A percentile compares a stretch with the other conserved stretches of the same genome.
phyloP scores from a whole-genome alignment of 30 jellyfish, hydroid and myxozoan genomes.

The Pelagia noctiluca region DNA sequence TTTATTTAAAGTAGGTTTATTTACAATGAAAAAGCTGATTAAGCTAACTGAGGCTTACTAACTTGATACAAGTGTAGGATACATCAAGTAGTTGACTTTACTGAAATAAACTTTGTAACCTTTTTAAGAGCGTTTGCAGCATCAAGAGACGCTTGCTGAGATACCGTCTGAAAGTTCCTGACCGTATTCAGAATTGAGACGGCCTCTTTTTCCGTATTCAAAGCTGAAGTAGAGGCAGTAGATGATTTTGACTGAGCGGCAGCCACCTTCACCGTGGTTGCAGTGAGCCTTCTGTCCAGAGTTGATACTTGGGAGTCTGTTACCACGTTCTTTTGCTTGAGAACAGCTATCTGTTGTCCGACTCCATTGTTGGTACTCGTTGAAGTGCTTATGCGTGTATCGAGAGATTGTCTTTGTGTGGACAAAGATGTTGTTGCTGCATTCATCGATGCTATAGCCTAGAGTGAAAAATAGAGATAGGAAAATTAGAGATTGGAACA shows the following conservation, averaged over 20 bases:
- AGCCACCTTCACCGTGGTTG: slow-evolving; percentile 47
- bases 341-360: slow-evolving; percentile 83
- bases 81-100: background rate
- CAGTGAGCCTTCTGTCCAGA: slow-evolving; percentile 71
- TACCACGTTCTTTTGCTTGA: slow-evolving; percentile 68
- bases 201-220: slow-evolving; percentile 75
- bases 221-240: slow-evolving; percentile 64
- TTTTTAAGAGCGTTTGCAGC: slow-evolving; percentile 77
- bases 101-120: slow-evolving; percentile 63
- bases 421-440: slow-evolving; percentile 58
- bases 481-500: background rate
- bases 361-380: slow-evolving; percentile 77
- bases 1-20: background rate
- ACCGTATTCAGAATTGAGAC: slow-evolving; percentile 78
- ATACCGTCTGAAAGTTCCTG: slow-evolving; percentile 79
- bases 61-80: background rate
- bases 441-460: slow-evolving; percentile 38
- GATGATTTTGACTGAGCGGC: slow-evolving; percentile 52
- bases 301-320: slow-evolving; percentile 71
- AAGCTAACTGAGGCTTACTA: background rate
- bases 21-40: background rate
- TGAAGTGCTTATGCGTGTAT: slow-evolving; percentile 43
- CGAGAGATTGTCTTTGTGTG: slow-evolving; percentile 33
- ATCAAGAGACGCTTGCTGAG: slow-evolving; percentile 89
- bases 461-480: background rate